Base-by-base conservation (phyloP, 1,140 invertebrate genomes). In the Melipona quadrifasciata region DNA sequence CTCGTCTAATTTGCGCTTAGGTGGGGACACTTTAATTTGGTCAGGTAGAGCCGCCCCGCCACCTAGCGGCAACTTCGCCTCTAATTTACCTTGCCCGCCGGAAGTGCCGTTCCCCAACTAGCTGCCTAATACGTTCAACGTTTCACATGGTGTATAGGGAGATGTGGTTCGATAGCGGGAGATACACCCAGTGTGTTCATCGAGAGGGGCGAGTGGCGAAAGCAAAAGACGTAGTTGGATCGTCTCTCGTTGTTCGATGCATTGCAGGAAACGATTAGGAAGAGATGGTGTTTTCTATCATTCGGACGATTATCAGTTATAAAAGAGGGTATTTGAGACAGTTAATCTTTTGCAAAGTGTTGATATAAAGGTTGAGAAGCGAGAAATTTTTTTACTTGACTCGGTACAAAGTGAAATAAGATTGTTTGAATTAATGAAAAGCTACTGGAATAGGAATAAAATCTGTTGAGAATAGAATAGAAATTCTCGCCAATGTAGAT, bases 11-110 rank as follows among this genome's bases (percentile, higher is more conserved):
- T 86, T 86, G 78, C 81, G 82, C 80, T 86, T 84, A 84, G 90
- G 88, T 87, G 89, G 39, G 87, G 90, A 92, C 91, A 91, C 90
- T 92, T 91, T 91, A 91, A 91, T 92, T 92, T 87, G 84, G 89
- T 86, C 89, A 87, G 91, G 86, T 87, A 88, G 87, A 83, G 76
- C 85, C 82, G 65, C 80, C 39, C 39, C 80, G 72, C 80, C 86
- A 88, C 76, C 82, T 87, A 85, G 84, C 78, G 89, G 77, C 82
- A 93, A 93, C 89, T 91, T 92, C 89, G 90, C 86, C 87, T 88
- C 90, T 91, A 93, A 92, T 92, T 93, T 92, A 92, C 87, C 91
- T 77, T 85, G 85, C 72, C 73, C 71, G 61, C 39, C 79, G 82
- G 79, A 90, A 90, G 87, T 87, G 82, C 74, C 68, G 75, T 85